These are phyloP conservation scores for Lonchura striata DNA, from an alignment of 2,113 vertebrate genomes.

Conservation along the genomic window DNA sequence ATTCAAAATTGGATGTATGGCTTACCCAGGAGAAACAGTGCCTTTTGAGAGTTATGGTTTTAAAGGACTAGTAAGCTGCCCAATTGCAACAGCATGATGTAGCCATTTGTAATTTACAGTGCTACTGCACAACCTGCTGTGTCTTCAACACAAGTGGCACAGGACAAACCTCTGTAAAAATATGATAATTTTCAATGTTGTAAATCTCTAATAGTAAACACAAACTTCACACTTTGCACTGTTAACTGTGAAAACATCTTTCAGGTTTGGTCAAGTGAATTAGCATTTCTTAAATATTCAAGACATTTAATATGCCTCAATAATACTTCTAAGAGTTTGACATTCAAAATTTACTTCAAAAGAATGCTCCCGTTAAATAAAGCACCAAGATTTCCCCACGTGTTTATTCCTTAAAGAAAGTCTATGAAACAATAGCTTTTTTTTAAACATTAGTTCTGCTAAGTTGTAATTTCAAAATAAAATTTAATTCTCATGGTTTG, in stretches of 20 bases:
- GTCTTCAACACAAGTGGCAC: neutral
- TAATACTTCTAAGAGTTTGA: neutral
- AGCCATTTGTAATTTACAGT: neutral
- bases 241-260: neutral
- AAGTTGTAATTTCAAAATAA: conserved; percentile 39
- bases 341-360: conserved; percentile 19
- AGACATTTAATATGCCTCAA: neutral
- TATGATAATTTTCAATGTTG: neutral
- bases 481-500: conserved; percentile 29
- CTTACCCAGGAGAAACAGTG: neutral
- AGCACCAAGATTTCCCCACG: conserved; percentile 19
- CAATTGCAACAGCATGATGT: neutral
- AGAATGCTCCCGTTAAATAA: neutral
- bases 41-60: neutral
- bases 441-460: conserved; percentile 32
- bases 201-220: neutral
- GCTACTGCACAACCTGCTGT: neutral
- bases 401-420: conserved; percentile 52
- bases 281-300: neutral
- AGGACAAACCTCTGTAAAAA: neutral
- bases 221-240: neutral
- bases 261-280: neutral
- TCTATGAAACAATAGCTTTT: neutral
- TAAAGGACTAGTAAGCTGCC: neutral
- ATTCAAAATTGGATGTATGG: neutral